Conservation (phyloP, 2,113 vertebrate species). For the Sialia sialis region DNA sequence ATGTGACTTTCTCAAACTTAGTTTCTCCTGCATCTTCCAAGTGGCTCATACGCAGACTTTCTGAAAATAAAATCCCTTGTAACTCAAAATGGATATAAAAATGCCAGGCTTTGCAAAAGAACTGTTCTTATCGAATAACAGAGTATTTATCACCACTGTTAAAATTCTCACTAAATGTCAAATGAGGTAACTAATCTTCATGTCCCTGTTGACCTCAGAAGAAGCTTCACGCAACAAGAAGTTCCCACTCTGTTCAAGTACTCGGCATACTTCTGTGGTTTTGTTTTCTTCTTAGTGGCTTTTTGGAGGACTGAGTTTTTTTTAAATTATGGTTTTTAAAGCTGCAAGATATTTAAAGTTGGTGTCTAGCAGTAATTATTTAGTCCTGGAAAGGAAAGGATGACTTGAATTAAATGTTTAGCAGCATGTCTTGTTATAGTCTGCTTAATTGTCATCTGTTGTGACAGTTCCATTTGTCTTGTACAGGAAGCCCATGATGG, state of each 20-base stretch:
- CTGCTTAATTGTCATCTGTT: background rate
- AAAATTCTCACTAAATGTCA: background rate
- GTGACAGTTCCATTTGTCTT: constrained; percentile 31
- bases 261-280: background rate
- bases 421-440: background rate
- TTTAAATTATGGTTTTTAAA: background rate
- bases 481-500: constrained; percentile 93
- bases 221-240: background rate
- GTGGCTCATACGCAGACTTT: background rate
- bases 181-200: background rate
- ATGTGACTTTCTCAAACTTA: background rate
- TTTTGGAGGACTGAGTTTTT: background rate
- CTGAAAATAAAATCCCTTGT: background rate
- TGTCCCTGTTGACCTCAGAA: background rate
- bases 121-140: background rate
- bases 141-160: background rate
- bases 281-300: background rate
- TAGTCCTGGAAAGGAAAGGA: background rate
- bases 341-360: background rate
- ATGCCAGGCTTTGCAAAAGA: background rate
- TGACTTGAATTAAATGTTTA: background rate
- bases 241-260: background rate
- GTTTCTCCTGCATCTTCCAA: background rate
- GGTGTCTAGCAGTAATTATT: background rate
- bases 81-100: background rate